These are phyloP conservation scores for Lissocephala sabroskyi DNA, from an alignment of 2,888 invertebrate genomes.

Conservation along the genomic window DNA sequence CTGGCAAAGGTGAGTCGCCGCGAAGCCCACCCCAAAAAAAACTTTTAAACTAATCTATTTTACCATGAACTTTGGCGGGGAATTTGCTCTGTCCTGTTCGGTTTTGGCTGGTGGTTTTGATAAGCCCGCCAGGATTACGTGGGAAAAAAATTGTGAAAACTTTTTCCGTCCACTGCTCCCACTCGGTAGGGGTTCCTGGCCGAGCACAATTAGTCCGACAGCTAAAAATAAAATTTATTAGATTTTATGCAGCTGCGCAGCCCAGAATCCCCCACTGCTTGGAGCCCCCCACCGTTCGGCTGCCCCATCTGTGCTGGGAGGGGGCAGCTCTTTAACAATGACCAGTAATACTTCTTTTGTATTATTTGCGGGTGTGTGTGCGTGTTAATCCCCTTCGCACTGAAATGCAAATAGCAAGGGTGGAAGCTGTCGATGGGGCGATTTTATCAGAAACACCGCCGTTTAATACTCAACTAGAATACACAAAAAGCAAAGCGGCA, in stretches of 20 bases:
- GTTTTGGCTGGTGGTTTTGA: slow-evolving; percentile 14
- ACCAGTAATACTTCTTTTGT: too few relatives aligned
- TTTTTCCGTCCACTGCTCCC: not conserved
- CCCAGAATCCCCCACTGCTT: not conserved
- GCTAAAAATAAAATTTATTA: slow-evolving; percentile 63
- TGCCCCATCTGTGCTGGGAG: too few relatives aligned
- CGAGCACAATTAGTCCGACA: slow-evolving; percentile 38
- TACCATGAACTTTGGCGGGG: too few relatives aligned
- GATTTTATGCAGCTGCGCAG: slow-evolving; percentile 37
- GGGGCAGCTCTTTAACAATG: slow-evolving; percentile 48
- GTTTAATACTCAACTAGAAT: too few relatives aligned
- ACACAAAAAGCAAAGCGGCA: too few relatives aligned
- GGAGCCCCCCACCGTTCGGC: too few relatives aligned
- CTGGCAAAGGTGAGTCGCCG: slow-evolving; percentile 59
- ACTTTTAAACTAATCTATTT: too few relatives aligned
- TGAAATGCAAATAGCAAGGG: slow-evolving; percentile 34
- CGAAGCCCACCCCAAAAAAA: too few relatives aligned
- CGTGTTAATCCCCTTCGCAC: slow-evolving; percentile 55
- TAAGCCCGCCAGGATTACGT: slow-evolving; percentile 42
- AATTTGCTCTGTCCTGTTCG: not conserved
- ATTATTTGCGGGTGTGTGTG: too few relatives aligned
- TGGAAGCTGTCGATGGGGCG: too few relatives aligned
- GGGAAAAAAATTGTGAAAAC: slow-evolving; percentile 1
- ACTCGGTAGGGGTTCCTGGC: not conserved
- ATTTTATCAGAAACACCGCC: too few relatives aligned